Evolutionary conservation across 2,113 vertebrate genomes (phyloP), one percentile per base, ranked within the genome.

Genomic region (Ctenodactylus gundi): DNA sequence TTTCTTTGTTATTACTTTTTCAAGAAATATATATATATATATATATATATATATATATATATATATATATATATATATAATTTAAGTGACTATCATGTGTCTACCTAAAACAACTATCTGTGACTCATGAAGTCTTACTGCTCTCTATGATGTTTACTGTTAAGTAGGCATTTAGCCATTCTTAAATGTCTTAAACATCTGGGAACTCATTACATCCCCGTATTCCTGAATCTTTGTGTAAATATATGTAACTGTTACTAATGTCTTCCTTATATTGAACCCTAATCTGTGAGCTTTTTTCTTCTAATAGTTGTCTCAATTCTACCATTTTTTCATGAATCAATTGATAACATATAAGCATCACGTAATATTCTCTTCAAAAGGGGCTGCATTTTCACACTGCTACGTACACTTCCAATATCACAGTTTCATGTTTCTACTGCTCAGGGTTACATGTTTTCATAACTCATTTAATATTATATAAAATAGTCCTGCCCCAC

Each of bases 101-200:
- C 18, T 67, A 15, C 14, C 73, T 14, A 65, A 53, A 58, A 4
- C 17, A 88, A 27, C 39, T 25, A 15, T 81, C 29, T n/a, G 53
- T 88, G 60, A 72, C 12, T 67, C 29, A 21, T 8, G 4, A 23
- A 51, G 6, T 64, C 7, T 44, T 55, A 46, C 60, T 70, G n/a
- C 0, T 0, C 7, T 46, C 76, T 0, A 1, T 44, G 34, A 17
- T 9, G 25, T 49, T n/a, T 46, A 39, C 2, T 67, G 17, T 57
- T 53, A 85, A 53, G 31, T 31, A 4, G 20, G n/a, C 31, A 39
- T 31, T 14, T 55, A 25, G 1, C 5, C 10, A 23, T 29, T 68
- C 4, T 85, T 72, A 18, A 78, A n/a, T 70, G 7, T 62, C 70
- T 87, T 12, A 21, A 36, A 44, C n/a, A 25, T 36, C 44, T 55